These are phyloP conservation scores for Emydocephalus ijimae DNA, from an alignment of 2,113 vertebrate genomes.

Conservation along the genomic window DNA sequence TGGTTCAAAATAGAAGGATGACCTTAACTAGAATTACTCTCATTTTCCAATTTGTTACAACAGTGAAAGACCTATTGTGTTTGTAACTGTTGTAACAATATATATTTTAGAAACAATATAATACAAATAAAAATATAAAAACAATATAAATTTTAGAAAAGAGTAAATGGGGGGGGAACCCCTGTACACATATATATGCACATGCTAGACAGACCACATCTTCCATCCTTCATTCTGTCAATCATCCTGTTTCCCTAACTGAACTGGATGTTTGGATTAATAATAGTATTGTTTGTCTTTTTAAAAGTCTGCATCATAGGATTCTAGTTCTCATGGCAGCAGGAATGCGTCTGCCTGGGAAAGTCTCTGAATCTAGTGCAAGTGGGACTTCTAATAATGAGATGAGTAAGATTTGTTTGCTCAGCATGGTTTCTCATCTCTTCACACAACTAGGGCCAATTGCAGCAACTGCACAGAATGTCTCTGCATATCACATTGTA, in stretches of 20 bases:
- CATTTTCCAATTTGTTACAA: background rate
- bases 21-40: background rate
- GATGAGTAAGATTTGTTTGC: background rate
- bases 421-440: background rate
- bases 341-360: background rate
- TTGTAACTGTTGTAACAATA: background rate
- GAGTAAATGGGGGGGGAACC: background rate
- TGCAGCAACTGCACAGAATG: background rate
- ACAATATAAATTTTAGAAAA: background rate
- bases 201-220: background rate
- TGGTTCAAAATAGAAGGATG: background rate
- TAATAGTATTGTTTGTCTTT: background rate
- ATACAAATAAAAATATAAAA: background rate
- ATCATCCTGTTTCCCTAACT: background rate
- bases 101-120: background rate
- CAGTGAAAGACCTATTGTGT: background rate
- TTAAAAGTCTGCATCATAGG: background rate
- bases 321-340: no score
- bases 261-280: background rate
- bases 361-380: background rate
- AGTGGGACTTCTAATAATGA: background rate
- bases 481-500: constrained; percentile 24
- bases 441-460: background rate
- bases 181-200: background rate
- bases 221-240: background rate